Evolutionary conservation across 2,113 vertebrate genomes (phyloP).

Genomic region (Felis chaus): DNA sequence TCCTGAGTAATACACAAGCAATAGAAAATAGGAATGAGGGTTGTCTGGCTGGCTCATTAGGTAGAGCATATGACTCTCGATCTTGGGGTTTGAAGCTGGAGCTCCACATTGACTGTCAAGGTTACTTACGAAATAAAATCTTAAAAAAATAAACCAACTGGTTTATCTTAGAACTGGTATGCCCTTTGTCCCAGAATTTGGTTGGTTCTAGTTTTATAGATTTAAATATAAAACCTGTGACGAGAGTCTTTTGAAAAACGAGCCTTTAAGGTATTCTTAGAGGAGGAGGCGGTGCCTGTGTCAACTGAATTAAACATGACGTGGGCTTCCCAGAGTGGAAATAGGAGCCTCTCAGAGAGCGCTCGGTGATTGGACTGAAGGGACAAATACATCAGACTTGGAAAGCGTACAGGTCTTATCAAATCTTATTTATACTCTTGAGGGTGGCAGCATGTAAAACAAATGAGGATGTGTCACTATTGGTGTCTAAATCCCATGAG

Average conservation of each 20-base stretch:
- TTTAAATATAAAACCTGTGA: constrained; percentile 72
- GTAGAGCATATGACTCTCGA: background rate
- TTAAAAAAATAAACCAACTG: constrained; percentile 22
- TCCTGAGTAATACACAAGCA: background rate
- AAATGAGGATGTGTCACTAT: constrained; percentile 68
- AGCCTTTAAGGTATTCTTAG: constrained; percentile 58
- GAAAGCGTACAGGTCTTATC: constrained; percentile 64
- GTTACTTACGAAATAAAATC: background rate
- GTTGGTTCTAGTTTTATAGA: constrained; percentile 36
- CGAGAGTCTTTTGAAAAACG: constrained; percentile 66
- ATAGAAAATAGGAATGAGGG: background rate
- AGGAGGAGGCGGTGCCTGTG: constrained; percentile 47
- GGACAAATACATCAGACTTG: constrained; percentile 60
- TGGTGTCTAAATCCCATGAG: background rate
- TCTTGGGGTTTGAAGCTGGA: background rate
- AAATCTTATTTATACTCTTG: constrained; percentile 61
- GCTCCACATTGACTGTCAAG: background rate
- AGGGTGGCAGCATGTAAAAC: constrained; percentile 64
- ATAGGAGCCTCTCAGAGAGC: constrained; percentile 60
- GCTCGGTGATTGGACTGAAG: constrained; percentile 44
- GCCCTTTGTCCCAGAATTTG: constrained; percentile 57
- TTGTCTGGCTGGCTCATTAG: background rate
- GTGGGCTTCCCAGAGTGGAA: constrained; percentile 63
- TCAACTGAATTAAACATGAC: constrained; percentile 71
- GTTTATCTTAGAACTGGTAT: background rate